Evolutionary conservation across 2,113 vertebrate species (phyloP).

Genomic region (Bufo bufo): DNA sequence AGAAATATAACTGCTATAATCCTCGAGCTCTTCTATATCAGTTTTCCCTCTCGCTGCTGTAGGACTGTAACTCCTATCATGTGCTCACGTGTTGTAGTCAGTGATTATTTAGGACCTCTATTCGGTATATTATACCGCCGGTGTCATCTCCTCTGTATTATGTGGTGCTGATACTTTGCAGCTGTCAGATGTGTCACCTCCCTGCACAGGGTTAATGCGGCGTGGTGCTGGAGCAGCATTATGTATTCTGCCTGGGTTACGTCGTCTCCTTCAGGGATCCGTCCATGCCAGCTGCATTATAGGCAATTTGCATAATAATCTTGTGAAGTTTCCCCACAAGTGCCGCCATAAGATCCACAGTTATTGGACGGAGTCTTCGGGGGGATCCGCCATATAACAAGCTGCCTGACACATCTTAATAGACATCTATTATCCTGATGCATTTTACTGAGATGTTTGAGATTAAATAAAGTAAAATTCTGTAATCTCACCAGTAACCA

Average conservation of each 20-base stretch:
- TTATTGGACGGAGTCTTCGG: constrained; percentile 4
- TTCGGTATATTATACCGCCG: no score
- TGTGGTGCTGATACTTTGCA: not conserved
- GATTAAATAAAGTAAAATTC: not conserved
- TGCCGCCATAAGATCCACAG: not conserved
- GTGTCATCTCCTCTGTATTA: not conserved
- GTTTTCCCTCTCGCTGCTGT: no score
- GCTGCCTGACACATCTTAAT: not conserved
- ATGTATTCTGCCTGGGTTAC: constrained; percentile 20
- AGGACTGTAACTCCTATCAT: not conserved
- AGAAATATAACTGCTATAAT: not conserved
- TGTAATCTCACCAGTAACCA: not conserved
- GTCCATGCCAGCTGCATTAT: constrained; percentile 27
- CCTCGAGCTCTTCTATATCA: not conserved
- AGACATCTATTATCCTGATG: not conserved
- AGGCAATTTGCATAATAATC: constrained; percentile 35
- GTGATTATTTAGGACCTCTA: no score
- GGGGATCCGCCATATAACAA: not conserved
- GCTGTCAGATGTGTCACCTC: not conserved
- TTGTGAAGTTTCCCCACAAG: constrained; percentile 10
- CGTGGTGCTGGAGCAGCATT: not conserved
- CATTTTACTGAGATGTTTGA: not conserved
- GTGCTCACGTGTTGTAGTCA: no score
- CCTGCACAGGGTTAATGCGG: not conserved
- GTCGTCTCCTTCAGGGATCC: not conserved